phyloP scores from a whole-genome alignment of 1,140 invertebrate species.

The Archegozetes longisetosus region DNA sequence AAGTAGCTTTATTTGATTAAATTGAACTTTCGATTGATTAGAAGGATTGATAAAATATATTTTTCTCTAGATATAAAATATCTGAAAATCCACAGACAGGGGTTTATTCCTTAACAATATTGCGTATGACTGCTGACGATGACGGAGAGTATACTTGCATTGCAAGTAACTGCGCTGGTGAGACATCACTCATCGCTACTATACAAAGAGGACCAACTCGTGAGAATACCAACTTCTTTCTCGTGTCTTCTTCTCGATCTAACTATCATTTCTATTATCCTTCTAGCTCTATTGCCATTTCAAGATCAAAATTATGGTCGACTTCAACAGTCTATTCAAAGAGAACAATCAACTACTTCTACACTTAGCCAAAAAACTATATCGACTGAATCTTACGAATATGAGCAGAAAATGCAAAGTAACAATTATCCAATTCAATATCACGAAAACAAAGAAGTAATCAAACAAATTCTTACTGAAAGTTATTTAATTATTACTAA shows the following conservation, averaged over 20 bases:
- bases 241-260: not conserved
- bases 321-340: not conserved
- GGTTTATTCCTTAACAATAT: conserved; percentile 68
- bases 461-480: not conserved
- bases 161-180: conserved; percentile 77
- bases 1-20: not conserved
- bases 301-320: not conserved
- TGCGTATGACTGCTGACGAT: conserved; percentile 76
- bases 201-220: conserved; percentile 47
- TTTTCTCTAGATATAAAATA: conserved; percentile 54
- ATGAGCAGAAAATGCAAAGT: not conserved
- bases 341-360: no score
- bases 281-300: not conserved
- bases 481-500: not conserved
- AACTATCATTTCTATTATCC: not conserved
- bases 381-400: no score
- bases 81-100: conserved; percentile 70
- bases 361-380: no score
- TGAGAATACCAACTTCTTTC: conserved; percentile 2
- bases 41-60: not conserved
- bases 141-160: conserved; percentile 90
- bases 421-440: conserved; percentile 12
- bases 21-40: not conserved
- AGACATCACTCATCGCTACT: conserved; percentile 83
- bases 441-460: conserved; percentile 8